Evolutionary conservation across 2,113 vertebrate species (phyloP).

Genomic region (Semnornis frantzii): DNA sequence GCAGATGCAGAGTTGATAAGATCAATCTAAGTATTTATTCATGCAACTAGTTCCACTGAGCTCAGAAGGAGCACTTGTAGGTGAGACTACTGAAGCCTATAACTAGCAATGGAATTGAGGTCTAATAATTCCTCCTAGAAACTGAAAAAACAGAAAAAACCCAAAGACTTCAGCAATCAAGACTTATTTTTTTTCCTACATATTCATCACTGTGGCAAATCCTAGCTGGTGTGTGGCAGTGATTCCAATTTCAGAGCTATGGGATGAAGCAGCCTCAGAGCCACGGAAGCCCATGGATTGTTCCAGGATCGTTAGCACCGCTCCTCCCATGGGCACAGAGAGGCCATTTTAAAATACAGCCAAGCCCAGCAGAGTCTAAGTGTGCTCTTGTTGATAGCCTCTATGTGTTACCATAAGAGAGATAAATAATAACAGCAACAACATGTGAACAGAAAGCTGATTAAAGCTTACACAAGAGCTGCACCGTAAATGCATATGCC

Average conservation of each 20-base stretch:
- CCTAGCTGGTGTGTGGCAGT: not conserved
- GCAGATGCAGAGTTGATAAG: not conserved
- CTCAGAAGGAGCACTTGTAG: not conserved
- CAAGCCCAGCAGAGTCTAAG: not conserved
- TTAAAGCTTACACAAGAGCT: conserved; percentile 38
- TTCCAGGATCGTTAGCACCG: not conserved
- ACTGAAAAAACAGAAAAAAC: not conserved
- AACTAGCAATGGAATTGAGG: not conserved
- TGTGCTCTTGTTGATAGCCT: not conserved
- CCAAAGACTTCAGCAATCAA: not conserved
- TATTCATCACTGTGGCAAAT: not conserved
- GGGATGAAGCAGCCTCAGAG: not conserved
- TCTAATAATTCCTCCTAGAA: not conserved
- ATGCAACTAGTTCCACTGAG: not conserved
- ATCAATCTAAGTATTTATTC: not conserved
- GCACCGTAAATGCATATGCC: conserved; percentile 42
- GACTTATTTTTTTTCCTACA: not conserved
- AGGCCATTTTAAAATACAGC: not conserved
- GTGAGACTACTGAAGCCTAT: not conserved
- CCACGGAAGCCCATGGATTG: fast-evolving
- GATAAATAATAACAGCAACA: conserved; percentile 61
- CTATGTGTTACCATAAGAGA: conserved; percentile 8
- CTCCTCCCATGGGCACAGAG: not conserved
- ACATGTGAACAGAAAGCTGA: conserved; percentile 41
- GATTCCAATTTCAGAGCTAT: not conserved